Conservation (phyloP, 2,113 vertebrate species). For the Herpailurus yagouaroundi region DNA sequence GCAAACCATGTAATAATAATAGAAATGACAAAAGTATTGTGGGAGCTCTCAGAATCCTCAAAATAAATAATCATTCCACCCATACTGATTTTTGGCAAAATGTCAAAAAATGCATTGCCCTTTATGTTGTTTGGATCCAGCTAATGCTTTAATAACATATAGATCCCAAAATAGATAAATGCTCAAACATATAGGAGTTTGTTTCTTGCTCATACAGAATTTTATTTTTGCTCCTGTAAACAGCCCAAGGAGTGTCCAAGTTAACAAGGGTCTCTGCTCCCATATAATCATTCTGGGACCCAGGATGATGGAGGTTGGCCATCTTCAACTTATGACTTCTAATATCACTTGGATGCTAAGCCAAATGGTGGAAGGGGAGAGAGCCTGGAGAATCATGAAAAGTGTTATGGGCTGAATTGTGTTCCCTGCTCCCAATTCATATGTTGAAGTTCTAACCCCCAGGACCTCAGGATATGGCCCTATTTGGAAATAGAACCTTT, state of each 20-base stretch:
- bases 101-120: constrained; percentile 27
- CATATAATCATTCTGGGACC: not conserved
- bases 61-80: constrained; percentile 46
- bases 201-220: not conserved
- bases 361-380: not conserved
- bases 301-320: not conserved
- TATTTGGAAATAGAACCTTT: not conserved
- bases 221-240: not conserved
- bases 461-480: not conserved
- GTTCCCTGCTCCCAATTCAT: not conserved
- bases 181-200: not conserved
- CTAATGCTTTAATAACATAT: constrained; percentile 9
- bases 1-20: constrained; percentile 30
- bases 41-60: not conserved
- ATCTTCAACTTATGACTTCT: not conserved
- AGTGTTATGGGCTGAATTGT: not conserved
- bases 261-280: not conserved
- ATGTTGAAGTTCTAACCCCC: not conserved
- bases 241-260: not conserved
- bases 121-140: constrained; percentile 18
- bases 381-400: not conserved
- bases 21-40: constrained; percentile 51
- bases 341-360: not conserved
- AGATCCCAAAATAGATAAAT: not conserved
- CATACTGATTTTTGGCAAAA: constrained; percentile 40